Conservation (phyloP, 2,888 invertebrate genomes). For the Stenotaenia linearis region DNA sequence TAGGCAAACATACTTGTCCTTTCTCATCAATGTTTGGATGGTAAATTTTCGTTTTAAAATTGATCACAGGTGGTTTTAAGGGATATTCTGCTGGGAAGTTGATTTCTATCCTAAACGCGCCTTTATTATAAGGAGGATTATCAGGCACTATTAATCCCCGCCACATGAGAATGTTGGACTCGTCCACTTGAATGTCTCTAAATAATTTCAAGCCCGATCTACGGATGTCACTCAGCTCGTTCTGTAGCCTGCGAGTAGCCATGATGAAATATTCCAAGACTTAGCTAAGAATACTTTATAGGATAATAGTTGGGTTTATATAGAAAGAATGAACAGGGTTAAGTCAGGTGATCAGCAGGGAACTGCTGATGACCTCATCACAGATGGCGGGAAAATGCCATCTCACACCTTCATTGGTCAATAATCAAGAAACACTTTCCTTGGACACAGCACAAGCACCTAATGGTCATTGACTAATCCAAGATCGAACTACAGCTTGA, state of each 20-base stretch:
- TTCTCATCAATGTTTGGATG: conserved; percentile 99
- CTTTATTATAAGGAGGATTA: conserved; percentile 95
- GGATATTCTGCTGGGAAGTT: conserved; percentile 99
- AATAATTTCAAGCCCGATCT: conserved; percentile 80
- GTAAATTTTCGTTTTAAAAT: conserved; percentile 98
- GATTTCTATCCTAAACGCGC: conserved; percentile 96
- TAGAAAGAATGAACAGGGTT: too few species aligned
- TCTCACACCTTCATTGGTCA: too few species aligned
- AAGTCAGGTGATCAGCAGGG: too few species aligned
- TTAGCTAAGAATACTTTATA: too few species aligned
- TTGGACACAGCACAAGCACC: too few species aligned
- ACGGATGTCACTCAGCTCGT: conserved; percentile 81
- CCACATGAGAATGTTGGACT: conserved; percentile 92
- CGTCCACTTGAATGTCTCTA: conserved; percentile 90
- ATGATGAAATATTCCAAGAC: conserved; percentile 39
- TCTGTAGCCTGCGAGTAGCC: conserved; percentile 46
- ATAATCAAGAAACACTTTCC: too few species aligned
- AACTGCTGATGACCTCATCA: too few species aligned
- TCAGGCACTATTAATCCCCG: conserved; percentile 94
- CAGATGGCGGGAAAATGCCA: too few species aligned
- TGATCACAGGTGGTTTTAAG: conserved; percentile 98
- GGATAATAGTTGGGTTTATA: too few species aligned
- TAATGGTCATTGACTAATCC: conserved; percentile 95
- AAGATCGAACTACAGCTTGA: conserved; percentile 87
- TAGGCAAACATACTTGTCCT: conserved; percentile 94